Evolutionary conservation across 1,140 invertebrate species (phyloP).

Genomic region (Formica selysi): DNA sequence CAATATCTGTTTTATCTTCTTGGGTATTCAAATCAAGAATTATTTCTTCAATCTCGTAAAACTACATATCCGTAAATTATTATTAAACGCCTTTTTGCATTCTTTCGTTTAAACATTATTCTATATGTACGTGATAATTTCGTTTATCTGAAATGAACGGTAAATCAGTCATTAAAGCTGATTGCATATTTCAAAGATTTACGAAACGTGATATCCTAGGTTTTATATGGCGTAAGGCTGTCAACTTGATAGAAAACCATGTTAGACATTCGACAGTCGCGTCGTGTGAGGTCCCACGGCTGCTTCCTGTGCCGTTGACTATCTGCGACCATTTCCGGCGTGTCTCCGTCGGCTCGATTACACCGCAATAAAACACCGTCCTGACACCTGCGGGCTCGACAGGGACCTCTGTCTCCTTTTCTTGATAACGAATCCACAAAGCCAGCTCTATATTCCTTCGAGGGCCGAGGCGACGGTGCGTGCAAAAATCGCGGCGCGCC

Average conservation of each 20-base stretch:
- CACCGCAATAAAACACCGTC: constrained; percentile 82
- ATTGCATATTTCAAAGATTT: background rate
- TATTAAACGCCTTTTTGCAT: background rate
- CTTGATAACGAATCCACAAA: constrained; percentile 78
- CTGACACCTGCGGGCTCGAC: constrained; percentile 81
- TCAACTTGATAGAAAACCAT: constrained; percentile 50
- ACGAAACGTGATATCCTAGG: background rate
- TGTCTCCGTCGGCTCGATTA: constrained; percentile 81
- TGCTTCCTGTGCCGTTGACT: constrained; percentile 75
- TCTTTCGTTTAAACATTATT: background rate
- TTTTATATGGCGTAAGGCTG: constrained; percentile 21
- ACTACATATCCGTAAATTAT: background rate
- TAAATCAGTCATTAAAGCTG: constrained; percentile 4
- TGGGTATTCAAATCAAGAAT: background rate
- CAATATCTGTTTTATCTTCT: background rate
- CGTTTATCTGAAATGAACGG: too few relatives aligned
- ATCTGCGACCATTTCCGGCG: constrained; percentile 82
- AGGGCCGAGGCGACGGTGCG: background rate
- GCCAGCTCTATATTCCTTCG: constrained; percentile 70
- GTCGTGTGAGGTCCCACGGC: constrained; percentile 76
- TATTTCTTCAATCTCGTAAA: background rate
- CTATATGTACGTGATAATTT: too few relatives aligned
- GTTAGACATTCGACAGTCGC: constrained; percentile 53
- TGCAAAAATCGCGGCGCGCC: constrained; percentile 34
- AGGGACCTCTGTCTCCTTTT: constrained; percentile 65